Conservation (phyloP, 2,888 invertebrate species). For the Anagyrus pseudococci region DNA sequence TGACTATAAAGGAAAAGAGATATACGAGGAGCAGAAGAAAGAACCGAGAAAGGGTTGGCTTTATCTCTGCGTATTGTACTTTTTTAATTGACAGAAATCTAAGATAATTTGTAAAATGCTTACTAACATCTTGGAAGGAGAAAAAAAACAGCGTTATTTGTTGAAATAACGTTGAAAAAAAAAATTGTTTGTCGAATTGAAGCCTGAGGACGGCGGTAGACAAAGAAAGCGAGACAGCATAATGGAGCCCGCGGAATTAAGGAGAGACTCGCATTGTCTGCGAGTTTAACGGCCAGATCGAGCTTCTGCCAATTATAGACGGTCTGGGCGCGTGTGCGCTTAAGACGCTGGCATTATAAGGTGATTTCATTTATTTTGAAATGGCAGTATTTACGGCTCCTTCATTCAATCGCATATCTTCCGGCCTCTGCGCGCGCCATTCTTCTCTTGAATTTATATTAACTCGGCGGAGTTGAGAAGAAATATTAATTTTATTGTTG, state of each 20-base stretch:
- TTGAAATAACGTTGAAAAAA: too few species aligned
- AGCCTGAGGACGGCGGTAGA: slow-evolving; percentile 27
- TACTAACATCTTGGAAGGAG: too few species aligned
- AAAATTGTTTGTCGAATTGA: too few species aligned
- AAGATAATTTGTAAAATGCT: too few species aligned
- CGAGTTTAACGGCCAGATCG: slow-evolving; percentile 51
- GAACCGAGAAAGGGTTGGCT: too few species aligned
- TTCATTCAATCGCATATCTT: background rate
- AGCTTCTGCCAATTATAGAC: slow-evolving; percentile 49
- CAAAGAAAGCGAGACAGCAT: slow-evolving; percentile 7
- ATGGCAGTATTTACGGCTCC: background rate
- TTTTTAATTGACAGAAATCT: too few species aligned
- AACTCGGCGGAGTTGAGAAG: too few species aligned
- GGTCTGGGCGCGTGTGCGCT: slow-evolving; percentile 37
- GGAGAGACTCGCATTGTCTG: slow-evolving; percentile 50
- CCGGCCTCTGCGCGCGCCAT: background rate
- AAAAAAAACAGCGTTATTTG: too few species aligned
- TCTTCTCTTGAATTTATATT: background rate
- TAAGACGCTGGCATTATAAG: slow-evolving; percentile 37
- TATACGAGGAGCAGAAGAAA: too few species aligned
- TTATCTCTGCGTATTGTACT: too few species aligned
- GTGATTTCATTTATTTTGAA: slow-evolving; percentile 41
- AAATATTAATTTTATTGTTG: too few species aligned
- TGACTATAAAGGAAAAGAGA: too few species aligned
- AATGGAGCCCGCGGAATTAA: slow-evolving; percentile 37